Base-by-base conservation (phyloP, 2,888 invertebrate species). In the Apamea anceps region DNA sequence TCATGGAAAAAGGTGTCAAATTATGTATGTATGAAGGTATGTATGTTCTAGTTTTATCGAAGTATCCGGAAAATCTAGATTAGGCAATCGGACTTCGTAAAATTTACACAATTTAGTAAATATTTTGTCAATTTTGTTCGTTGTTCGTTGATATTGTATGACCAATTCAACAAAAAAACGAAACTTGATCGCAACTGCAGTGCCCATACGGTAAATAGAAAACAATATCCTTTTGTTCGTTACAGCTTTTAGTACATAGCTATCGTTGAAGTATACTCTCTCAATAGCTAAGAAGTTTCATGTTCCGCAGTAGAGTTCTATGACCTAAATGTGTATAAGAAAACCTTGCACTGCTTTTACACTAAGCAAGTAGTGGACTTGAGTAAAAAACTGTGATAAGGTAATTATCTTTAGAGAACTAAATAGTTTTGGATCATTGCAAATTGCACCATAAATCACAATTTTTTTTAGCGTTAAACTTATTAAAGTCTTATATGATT, bases 261-360 rank as follows among this genome's bases (percentile, higher is more conserved):
- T n/a, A 10, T 67, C n/a, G 18, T 54, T 62, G 45, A 67, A 67
- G 42, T 32, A 5, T 66, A 21, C 18, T 54, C 12, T 51, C n/a
- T 51, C 67, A 62, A 75, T 62, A 75, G 45, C n/a, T 68, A 57
- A 65, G 67, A 68, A 75, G 54, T 81, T 82, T 80, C 62, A 68
- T 62, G 28, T 81, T 62, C 18, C 4, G 42, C 2, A 45, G 75
- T 67, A 54, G 21, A 60, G 42, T 60, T 66, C 51, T 42, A 67
- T 45, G 51, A 67, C 60, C 10, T 81, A 62, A 15, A 74, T 37
- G 57, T 25, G 8, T 37, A 51, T 32, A 42, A 28, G 28, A 62
- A 80, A 45, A 66, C 73, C 8, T 67, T 54, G 32, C n/a, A 62
- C 60, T 60, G 51, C 7, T 60, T 81, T 73, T 21, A 25, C 15